Percentiles rank a stretch among this genome's conserved stretches.
These are phyloP conservation scores for Stictonetta naevosa DNA, from an alignment of 2,113 vertebrate species.

Conservation along the genomic window DNA sequence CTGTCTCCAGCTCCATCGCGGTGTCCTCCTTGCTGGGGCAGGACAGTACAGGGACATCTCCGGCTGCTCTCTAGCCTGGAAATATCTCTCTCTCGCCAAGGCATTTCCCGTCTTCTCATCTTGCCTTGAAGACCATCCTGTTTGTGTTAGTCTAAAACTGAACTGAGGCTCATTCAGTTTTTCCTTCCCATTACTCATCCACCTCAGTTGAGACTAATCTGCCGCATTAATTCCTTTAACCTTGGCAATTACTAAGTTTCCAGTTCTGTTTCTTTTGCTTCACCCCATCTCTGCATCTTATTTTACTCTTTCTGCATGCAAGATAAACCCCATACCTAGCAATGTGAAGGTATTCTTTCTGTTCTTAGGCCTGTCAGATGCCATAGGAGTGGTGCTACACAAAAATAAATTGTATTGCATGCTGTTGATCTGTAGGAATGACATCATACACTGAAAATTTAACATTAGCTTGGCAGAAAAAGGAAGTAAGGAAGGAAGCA, in stretches of 20 bases:
- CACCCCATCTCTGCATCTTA: neutral
- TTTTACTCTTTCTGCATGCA: neutral
- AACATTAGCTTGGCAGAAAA: conserved; percentile 51
- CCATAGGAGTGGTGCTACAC: neutral
- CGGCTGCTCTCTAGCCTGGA: too few relatives aligned
- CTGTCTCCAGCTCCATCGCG: neutral
- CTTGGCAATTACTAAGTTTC: neutral
- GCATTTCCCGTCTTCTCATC: neutral
- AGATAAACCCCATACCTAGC: neutral
- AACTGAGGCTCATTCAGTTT: conserved; percentile 27
- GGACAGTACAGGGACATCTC: neutral
- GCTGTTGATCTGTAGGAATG: neutral
- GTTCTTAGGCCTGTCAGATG: neutral
- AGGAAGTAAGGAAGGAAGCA: conserved; percentile 60
- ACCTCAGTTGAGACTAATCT: conserved; percentile 41
- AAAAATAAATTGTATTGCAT: neutral
- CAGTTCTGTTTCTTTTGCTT: neutral
- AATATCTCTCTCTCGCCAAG: neutral
- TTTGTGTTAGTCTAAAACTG: conserved; percentile 6
- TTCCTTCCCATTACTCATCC: conserved; percentile 63
- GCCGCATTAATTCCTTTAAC: neutral
- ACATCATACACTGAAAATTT: conserved; percentile 12
- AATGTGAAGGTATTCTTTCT: neutral
- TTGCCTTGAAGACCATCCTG: conserved; percentile 50
- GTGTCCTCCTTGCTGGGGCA: neutral